Evolutionary conservation across 2,888 invertebrate species (phyloP), one percentile per base, ranked within the genome.

Genomic region (Antitype chi): DNA sequence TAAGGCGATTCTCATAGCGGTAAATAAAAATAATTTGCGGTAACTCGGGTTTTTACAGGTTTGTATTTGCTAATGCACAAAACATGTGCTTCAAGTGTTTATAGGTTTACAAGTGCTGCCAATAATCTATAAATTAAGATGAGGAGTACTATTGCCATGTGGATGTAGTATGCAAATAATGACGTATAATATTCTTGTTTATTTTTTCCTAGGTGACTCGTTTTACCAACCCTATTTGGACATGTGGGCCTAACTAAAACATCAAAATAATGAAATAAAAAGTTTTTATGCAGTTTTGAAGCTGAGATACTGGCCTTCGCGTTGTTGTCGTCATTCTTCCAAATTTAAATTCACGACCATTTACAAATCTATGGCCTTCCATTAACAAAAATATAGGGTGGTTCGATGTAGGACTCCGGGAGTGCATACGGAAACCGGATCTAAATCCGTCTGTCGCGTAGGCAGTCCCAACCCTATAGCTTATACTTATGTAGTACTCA

Each of bases 11-110:
- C 55, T 67, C 17, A 32, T 63, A 74, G 57, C 59, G n/a, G 63
- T 81, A 52, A 62, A 74, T 72, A 71, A 84, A 84, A 75, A 68
- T 70, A 69, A 63, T 70, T 70, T 63, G 70, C 57, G 11, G 52
- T 76, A 60, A n/a, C 43, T 74, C 28, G 66, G 57, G 64, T 76
- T 84, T 70, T 76, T 67, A 71, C 59, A 38, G 13, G 11, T 73
- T 70, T 47, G 47, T 72, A 66, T 77, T 81, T 64, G 57, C 17
- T 43, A 60, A 69, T 78, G 59, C 68, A 78, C 49, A 74, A 75
- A 78, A 70, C 49, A 68, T 74, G 53, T 74, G 74, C 66, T 2
- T 74, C 62, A 32, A 28, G n/a, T 17, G 23, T 68, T 70, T 38
- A 62, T 62, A 17, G n/a, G 43, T 55, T 70, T 38, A 49, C n/a